phyloP scores from a whole-genome alignment of 2,888 invertebrate genomes.

The Terebella lapidaria region DNA sequence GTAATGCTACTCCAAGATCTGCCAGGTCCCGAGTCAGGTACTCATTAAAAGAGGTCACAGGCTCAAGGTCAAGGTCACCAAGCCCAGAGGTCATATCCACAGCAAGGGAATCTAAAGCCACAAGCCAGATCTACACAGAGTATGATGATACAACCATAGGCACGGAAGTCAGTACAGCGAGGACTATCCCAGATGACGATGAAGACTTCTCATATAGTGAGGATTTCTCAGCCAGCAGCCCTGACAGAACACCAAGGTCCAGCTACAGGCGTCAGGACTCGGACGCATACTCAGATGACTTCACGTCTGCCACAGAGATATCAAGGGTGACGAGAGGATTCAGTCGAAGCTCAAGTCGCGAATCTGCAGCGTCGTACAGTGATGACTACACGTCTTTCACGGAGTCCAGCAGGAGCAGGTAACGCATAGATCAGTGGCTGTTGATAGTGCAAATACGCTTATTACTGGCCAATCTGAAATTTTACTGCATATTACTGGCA shows the following conservation, averaged over 20 bases:
- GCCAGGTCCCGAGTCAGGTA: slow-evolving; percentile 15
- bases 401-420: slow-evolving; percentile 13
- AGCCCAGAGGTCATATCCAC: slow-evolving; percentile 23
- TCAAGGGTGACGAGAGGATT: background rate
- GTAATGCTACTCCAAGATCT: slow-evolving; percentile 18
- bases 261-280: slow-evolving; percentile 3
- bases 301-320: slow-evolving; percentile 14
- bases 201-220: slow-evolving; percentile 4
- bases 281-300: slow-evolving; percentile 31
- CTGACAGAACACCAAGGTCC: slow-evolving; percentile 22
- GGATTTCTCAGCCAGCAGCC: slow-evolving; percentile 21
- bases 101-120: slow-evolving; percentile 6
- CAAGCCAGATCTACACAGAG: background rate
- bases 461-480: no score
- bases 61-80: slow-evolving; percentile 22
- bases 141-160: no score
- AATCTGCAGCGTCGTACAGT: slow-evolving; percentile 12
- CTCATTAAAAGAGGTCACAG: slow-evolving; percentile 17
- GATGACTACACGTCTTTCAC: slow-evolving; percentile 23
- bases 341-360: background rate
- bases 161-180: background rate
- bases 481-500: background rate
- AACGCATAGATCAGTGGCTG: no score
- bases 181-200: background rate
- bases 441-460: no score